Base-by-base conservation (phyloP, 2,888 invertebrate species). In the Mythimna albipuncta region DNA sequence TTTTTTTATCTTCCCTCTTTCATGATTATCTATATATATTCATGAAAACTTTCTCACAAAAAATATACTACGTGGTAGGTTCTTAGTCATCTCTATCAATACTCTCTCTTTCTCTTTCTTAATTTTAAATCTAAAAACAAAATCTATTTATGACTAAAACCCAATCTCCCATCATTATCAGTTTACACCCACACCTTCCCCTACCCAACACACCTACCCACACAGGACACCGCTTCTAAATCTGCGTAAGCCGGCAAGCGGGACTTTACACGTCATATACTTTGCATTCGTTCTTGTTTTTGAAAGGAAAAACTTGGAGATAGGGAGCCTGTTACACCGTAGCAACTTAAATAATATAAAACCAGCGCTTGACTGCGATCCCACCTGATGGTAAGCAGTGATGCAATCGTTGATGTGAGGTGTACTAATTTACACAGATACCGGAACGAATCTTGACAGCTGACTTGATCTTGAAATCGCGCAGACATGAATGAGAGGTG, bases 211-310 rank as follows among this genome's bases (percentile, higher is more conserved):
- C 44, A 11, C n/a, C 35, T 52, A 26, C 26, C 52, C 19, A 35
- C n/a, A 13, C n/a, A 72, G 44, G 26, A 41, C 52, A n/a, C 19
- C 10, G 65, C 63, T 59, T 59, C 83, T 79, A 83, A 81, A 81
- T 83, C 80, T 79, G 44, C 69, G 83, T 83, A 83, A 81, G 79
- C 79, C 66, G 64, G 38, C 64, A 62, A 64, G 64, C 69, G 80
- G 75, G 80, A 79, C 75, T 83, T 83, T 52, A 66, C 85, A 86
- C 81, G 72, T 85, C 87, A 85, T 86, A 81, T 83, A 76, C 73
- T 86, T 85, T 77, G 81, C 79, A 78, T 84, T 80, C 72, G 62
- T 75, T 75, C 52, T 68, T 69, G 77, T 79, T 80, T 81, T 76
- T 82, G 69, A 85, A 85, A 81, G 81, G 77, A 81, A 79, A 82